These are phyloP conservation scores for Laothoe populi DNA, from an alignment of 2,888 invertebrate genomes.

Conservation along the genomic window DNA sequence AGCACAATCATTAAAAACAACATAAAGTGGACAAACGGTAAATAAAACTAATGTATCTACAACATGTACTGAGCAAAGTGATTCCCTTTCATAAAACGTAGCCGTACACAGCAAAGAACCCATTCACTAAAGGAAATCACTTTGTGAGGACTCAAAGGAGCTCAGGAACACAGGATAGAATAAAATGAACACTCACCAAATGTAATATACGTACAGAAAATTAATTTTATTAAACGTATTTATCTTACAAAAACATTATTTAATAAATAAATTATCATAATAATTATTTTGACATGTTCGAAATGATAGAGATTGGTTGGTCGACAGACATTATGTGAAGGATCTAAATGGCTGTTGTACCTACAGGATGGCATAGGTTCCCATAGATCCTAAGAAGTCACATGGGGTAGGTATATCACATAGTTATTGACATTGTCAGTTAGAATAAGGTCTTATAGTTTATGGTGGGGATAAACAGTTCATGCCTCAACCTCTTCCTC, in stretches of 20 bases:
- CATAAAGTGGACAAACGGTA: slow-evolving; percentile 9
- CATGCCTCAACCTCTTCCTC: slow-evolving; percentile 93
- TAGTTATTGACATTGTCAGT: slow-evolving; percentile 65
- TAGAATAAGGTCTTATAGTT: slow-evolving; percentile 71
- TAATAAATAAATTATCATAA: slow-evolving; percentile 76
- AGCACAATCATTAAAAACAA: slow-evolving; percentile 7
- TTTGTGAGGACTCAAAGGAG: slow-evolving; percentile 25
- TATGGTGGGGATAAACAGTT: slow-evolving; percentile 74
- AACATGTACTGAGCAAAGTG: background rate
- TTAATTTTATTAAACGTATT: slow-evolving; percentile 78
- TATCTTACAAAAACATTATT: slow-evolving; percentile 79
- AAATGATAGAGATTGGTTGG: slow-evolving; percentile 59
- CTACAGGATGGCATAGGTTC: slow-evolving; percentile 32
- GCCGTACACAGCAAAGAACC: slow-evolving; percentile 12
- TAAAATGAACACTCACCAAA: slow-evolving; percentile 59
- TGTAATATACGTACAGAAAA: slow-evolving; percentile 73
- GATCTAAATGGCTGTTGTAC: slow-evolving; percentile 50
- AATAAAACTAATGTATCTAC: background rate
- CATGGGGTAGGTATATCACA: slow-evolving; percentile 61
- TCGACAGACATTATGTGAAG: slow-evolving; percentile 59
- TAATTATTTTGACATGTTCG: slow-evolving; percentile 66
- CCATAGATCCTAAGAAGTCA: slow-evolving; percentile 26
- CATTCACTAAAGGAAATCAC: slow-evolving; percentile 15
- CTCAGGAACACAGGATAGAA: slow-evolving; percentile 39
- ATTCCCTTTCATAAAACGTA: slow-evolving; percentile 16